Percentiles rank a stretch among this genome's conserved stretches.
phyloP scores from a whole-genome alignment of 2,113 vertebrate species.

The Probosciger aterrimus region DNA sequence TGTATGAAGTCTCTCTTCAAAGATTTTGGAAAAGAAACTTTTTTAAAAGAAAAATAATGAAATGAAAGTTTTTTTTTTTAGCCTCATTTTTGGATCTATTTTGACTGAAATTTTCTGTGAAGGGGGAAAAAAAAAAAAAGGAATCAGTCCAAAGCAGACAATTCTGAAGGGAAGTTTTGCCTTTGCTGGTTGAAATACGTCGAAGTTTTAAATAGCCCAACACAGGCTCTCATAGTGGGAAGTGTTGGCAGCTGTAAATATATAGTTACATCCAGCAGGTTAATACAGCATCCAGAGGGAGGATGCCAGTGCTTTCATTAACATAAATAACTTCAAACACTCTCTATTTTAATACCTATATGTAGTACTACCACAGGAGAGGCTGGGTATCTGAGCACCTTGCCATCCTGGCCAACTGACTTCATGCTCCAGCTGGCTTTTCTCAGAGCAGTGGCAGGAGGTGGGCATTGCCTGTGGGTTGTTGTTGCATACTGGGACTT shows the following conservation, averaged over 20 bases:
- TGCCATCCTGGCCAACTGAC: not conserved
- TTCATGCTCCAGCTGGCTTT: not conserved
- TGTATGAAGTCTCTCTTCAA: not conserved
- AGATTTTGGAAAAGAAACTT: not conserved
- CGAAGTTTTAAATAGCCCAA: not conserved
- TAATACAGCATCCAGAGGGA: not conserved
- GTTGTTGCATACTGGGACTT: rapidly evolving
- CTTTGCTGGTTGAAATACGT: not conserved
- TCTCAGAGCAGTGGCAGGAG: not conserved
- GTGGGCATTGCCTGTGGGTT: not conserved
- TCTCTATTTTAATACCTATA: not conserved
- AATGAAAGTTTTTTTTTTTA: not conserved
- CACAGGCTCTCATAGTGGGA: not conserved
- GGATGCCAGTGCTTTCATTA: not conserved
- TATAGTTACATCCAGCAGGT: not conserved
- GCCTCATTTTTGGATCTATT: not conserved
- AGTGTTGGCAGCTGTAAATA: slow-evolving; percentile 12
- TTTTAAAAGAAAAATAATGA: not conserved
- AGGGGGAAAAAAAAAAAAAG: not conserved
- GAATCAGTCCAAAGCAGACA: not conserved
- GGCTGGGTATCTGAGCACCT: not conserved
- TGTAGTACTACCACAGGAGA: not conserved
- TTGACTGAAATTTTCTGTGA: not conserved
- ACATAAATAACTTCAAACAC: not conserved
- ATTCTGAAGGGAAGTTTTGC: not conserved